A percentile compares a stretch with the other conserved stretches of the same genome.
These are phyloP conservation scores for Ictalurus punctatus DNA, from an alignment of 2,113 vertebrate species.

Conservation along the genomic window DNA sequence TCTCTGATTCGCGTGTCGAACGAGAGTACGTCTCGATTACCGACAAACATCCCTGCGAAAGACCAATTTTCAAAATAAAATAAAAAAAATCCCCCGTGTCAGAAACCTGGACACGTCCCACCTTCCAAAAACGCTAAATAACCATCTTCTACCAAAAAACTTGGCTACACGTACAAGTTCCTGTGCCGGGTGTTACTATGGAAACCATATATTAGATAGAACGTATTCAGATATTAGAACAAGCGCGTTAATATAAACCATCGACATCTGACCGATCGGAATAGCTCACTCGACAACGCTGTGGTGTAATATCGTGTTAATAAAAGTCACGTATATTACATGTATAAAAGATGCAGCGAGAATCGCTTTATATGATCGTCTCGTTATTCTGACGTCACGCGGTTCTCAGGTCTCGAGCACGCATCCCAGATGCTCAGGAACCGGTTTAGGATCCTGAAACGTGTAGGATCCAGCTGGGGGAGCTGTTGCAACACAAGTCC, in stretches of 20 bases:
- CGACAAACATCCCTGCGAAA: too few species aligned
- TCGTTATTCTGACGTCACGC: neutral
- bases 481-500: conserved; percentile 16
- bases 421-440: neutral
- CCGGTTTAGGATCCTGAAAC: neutral
- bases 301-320: neutral
- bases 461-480: conserved; percentile 28
- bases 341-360: neutral
- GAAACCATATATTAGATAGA: neutral
- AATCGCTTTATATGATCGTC: neutral
- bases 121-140: too few species aligned
- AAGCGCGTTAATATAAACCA: neutral
- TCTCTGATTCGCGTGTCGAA: too few species aligned
- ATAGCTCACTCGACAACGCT: too few species aligned
- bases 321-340: neutral
- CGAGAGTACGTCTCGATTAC: too few species aligned
- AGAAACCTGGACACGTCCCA: neutral
- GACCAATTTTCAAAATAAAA: too few species aligned
- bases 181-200: neutral
- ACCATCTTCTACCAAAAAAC: neutral
- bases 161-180: too few species aligned
- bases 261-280: neutral
- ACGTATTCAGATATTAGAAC: neutral
- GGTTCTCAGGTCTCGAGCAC: neutral
- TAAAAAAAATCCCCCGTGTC: too few species aligned